Percentiles rank a stretch among this genome's conserved stretches.
These are phyloP conservation scores for Lysandra bellargus DNA, from an alignment of 2,888 invertebrate species.

Conservation along the genomic window DNA sequence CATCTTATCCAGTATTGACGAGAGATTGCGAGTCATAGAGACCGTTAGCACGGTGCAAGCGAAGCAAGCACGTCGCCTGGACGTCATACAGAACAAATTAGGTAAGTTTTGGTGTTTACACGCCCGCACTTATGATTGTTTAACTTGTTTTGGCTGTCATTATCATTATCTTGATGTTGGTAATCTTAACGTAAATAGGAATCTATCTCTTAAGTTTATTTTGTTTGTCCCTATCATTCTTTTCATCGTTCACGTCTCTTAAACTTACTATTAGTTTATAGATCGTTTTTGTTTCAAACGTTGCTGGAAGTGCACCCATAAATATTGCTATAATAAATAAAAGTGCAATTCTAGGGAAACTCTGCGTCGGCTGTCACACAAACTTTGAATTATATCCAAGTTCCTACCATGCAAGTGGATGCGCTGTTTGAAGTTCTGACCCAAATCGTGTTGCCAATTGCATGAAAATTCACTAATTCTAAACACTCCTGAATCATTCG, in stretches of 20 bases:
- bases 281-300: neutral
- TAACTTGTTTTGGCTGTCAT: conserved; percentile 11
- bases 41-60: conserved; percentile 65
- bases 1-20: conserved; percentile 67
- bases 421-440: conserved; percentile 43
- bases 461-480: conserved; percentile 42
- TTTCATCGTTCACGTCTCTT: neutral
- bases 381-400: conserved; percentile 30
- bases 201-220: conserved; percentile 6
- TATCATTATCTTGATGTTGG: neutral
- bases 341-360: neutral
- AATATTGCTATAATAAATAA: neutral
- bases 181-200: neutral
- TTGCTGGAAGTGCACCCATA: neutral
- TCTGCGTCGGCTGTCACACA: conserved; percentile 14
- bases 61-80: conserved; percentile 70
- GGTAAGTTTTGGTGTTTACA: conserved; percentile 51
- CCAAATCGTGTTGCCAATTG: conserved; percentile 42
- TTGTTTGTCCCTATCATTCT: neutral
- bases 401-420: conserved; percentile 33
- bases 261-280: neutral
- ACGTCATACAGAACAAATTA: conserved; percentile 73
- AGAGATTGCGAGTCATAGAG: conserved; percentile 66
- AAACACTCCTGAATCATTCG: conserved; percentile 48
- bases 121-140: conserved; percentile 3